These are phyloP conservation scores for Enteromius thamalakanensis DNA, from an alignment of 2,797 vertebrate genomes.

Conservation along the genomic window DNA sequence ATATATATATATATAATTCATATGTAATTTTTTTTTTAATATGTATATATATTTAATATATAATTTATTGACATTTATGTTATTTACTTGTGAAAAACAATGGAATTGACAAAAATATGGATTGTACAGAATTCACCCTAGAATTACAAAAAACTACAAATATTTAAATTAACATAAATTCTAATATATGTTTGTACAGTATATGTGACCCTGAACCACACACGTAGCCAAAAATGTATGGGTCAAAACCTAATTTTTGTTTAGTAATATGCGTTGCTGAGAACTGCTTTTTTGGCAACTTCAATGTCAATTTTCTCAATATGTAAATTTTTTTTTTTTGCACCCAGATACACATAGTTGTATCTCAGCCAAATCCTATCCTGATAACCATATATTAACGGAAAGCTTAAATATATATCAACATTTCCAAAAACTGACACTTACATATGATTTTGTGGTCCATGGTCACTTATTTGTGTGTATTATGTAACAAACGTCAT, in stretches of 20 bases:
- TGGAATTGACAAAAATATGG: neutral
- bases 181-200: too few relatives aligned
- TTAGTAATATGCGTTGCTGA: neutral
- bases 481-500: neutral
- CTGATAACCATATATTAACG: neutral
- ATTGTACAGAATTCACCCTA: neutral
- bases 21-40: too few relatives aligned
- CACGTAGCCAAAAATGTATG: too few relatives aligned
- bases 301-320: neutral
- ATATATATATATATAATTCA: too few relatives aligned
- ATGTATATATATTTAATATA: too few relatives aligned
- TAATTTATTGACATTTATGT: neutral
- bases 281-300: neutral
- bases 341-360: neutral
- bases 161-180: too few relatives aligned
- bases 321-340: neutral
- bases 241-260: neutral
- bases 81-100: neutral
- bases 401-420: neutral
- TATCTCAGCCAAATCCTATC: neutral
- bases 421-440: neutral
- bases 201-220: too few relatives aligned
- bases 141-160: too few relatives aligned
- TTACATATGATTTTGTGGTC: neutral
- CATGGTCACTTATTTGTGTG: neutral